A percentile compares a stretch with the other conserved stretches of the same genome.
Evolutionary conservation across 2,888 invertebrate genomes (phyloP).

Genomic region (Chorisops tibialis): DNA sequence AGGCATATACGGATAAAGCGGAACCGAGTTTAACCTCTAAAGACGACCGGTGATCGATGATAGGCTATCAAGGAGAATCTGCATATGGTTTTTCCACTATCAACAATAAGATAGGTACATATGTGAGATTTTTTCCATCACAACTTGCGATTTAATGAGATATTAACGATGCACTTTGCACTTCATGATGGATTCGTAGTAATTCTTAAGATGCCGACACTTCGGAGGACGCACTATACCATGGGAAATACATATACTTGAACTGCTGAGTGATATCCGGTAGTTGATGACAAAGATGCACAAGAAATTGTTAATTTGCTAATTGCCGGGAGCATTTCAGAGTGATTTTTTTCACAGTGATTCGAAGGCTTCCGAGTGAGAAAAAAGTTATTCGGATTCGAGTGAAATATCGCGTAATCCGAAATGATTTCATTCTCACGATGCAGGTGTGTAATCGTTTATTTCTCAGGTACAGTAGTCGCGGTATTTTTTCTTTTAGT

Average conservation of each 20-base stretch:
- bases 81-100: too few species aligned
- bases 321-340: slow-evolving; percentile 15
- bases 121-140: too few species aligned
- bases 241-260: slow-evolving; percentile 5
- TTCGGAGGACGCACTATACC: slow-evolving; percentile 10
- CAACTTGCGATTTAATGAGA: slow-evolving; percentile 8
- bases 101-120: too few species aligned
- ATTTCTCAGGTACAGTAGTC: background rate
- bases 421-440: slow-evolving; percentile 23
- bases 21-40: too few species aligned
- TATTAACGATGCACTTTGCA: slow-evolving; percentile 23
- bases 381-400: background rate
- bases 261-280: slow-evolving; percentile 11
- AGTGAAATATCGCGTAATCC: slow-evolving; percentile 14
- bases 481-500: background rate
- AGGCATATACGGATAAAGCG: too few species aligned
- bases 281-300: slow-evolving; percentile 2
- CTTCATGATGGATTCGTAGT: slow-evolving; percentile 15
- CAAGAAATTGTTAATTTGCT: slow-evolving; percentile 24
- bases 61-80: background rate
- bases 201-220: slow-evolving; percentile 8
- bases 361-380: background rate
- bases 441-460: slow-evolving; percentile 16
- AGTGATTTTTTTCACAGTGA: background rate
- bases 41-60: background rate